Conservation (phyloP, 2,888 invertebrate genomes). For the Chloroclysta siterata region DNA sequence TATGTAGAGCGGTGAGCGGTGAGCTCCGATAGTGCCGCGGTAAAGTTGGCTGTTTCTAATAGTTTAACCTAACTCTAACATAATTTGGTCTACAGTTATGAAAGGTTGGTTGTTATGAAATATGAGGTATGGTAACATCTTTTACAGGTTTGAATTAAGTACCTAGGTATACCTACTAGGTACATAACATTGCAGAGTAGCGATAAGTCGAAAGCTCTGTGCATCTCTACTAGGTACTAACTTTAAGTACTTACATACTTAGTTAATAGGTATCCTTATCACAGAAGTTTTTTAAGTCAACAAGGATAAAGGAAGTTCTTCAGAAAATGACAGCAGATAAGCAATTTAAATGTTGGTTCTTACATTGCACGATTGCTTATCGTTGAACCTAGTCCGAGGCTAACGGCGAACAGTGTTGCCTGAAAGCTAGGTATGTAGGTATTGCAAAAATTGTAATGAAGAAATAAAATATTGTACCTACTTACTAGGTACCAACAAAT, state of each 20-base stretch:
- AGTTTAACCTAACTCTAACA: too few species aligned
- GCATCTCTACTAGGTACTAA: not conserved
- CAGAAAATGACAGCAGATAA: conserved; percentile 11
- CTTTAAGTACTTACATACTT: not conserved
- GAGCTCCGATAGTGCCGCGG: conserved; percentile 15
- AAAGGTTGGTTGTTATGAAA: too few species aligned
- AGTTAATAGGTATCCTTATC: not conserved
- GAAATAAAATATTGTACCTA: too few species aligned
- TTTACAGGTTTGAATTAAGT: too few species aligned
- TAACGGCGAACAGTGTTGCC: conserved; percentile 1
- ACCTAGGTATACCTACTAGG: too few species aligned
- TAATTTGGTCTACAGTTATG: too few species aligned
- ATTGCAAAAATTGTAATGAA: too few species aligned
- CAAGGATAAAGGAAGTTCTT: conserved; percentile 4
- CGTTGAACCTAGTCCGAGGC: conserved; percentile 8
- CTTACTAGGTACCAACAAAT: too few species aligned
- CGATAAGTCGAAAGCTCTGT: not conserved
- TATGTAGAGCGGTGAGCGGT: not conserved
- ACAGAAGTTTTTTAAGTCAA: conserved; percentile 1
- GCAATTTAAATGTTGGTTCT: not conserved
- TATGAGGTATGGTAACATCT: too few species aligned
- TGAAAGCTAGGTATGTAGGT: not conserved
- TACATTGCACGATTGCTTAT: conserved; percentile 13
- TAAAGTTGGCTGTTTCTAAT: too few species aligned
- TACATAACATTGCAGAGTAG: not conserved